Evolutionary conservation across 1,140 invertebrate species (phyloP), one percentile per base, ranked within the genome.

Genomic region (Platyscapa corneri): DNA sequence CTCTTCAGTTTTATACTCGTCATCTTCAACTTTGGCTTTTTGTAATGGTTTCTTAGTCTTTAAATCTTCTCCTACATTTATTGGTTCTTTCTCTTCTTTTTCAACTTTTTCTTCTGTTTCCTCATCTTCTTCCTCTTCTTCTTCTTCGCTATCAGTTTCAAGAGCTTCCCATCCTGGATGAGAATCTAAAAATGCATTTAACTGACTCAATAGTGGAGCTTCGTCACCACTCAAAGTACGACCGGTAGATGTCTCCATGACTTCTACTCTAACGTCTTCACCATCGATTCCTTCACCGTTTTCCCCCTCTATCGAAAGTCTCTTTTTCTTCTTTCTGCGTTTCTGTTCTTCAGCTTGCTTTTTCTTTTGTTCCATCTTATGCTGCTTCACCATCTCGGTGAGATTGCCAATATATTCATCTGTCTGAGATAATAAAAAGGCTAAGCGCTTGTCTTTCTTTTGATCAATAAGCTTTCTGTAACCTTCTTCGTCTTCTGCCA

Each of bases 361-460:
- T 86, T 96, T 95, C 88, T 95, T 95, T 88, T 98, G 97, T 90
- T 98, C 97, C 64, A 96, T 95, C 92, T 98, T 98, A 90, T 99
- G 98, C 89, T 98, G 97, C 87, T 98, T 98, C 0, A 99, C 98
- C 97, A 99, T 98, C 93, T 98, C 97, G 0, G 98, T 99, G 49
- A 99, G 95, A 93, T 98, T 99, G 82, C 96, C 96, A 88, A 99
- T 99, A 91, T 99, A 99, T 90, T 99, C 99, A 93, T 99, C 99
- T 20, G 99, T 99, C 93, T 99, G 99, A 0, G 97, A 97, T 23
- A 99, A 94, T 46, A 99, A 94, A 95, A 99, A 99, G 34, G 99
- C 99, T 88, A 99, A 94, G 82, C 99, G 96, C 93, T 99, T 99
- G 93, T 99, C 99, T 95, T 99, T 99, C 95, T 99, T 99, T 92